Conservation (phyloP, 2,888 invertebrate genomes). For the Ceratothoa steindachneri region DNA sequence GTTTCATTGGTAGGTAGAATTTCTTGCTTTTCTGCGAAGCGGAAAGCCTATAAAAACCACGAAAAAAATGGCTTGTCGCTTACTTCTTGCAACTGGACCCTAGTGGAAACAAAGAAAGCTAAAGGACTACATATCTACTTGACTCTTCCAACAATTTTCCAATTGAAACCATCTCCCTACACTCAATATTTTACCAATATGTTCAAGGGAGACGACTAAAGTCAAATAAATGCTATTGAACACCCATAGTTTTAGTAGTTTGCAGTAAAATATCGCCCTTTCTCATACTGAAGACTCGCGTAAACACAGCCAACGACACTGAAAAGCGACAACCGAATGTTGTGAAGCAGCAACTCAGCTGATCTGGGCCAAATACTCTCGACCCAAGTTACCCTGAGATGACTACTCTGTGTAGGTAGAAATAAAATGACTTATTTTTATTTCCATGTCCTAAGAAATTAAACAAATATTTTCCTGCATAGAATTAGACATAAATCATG, state of each 20-base stretch:
- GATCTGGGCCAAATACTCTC: background rate
- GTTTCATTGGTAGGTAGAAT: background rate
- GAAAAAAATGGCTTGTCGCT: background rate
- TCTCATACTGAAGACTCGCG: background rate
- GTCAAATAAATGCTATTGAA: background rate
- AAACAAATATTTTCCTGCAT: no score
- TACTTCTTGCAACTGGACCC: background rate
- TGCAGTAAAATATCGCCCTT: background rate
- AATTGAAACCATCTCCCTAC: background rate
- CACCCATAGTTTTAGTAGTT: background rate
- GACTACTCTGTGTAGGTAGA: no score
- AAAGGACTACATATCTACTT: background rate
- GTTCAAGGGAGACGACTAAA: background rate
- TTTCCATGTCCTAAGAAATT: no score
- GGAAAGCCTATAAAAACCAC: background rate
- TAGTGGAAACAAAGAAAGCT: background rate
- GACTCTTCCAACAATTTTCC: background rate
- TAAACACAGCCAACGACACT: background rate
- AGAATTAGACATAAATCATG: no score
- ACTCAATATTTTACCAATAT: background rate
- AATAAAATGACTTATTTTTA: no score
- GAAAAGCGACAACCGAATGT: background rate
- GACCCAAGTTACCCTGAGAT: background rate
- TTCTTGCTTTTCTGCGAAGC: background rate
- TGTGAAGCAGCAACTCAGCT: background rate